phyloP scores from a whole-genome alignment of 1,140 invertebrate genomes.

The Doryteuthis pealeii region DNA sequence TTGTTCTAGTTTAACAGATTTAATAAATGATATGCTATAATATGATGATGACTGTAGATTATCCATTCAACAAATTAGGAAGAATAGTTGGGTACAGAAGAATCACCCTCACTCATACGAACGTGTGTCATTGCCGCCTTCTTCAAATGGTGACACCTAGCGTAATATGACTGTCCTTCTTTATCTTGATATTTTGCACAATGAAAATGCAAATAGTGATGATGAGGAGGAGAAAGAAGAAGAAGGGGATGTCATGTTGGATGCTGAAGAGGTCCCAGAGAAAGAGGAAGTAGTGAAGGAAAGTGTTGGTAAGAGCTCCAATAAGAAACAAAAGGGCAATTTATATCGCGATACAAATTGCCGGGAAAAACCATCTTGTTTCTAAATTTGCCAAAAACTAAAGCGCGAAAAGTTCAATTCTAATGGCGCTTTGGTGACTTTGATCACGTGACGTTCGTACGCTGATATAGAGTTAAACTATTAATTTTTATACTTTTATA shows the following conservation, averaged over 20 bases:
- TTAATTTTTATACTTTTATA: no score
- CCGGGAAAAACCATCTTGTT: constrained; percentile 76
- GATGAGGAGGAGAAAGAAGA: constrained; percentile 63
- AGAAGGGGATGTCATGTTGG: constrained; percentile 38
- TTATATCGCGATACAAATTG: constrained; percentile 68
- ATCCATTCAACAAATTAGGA: constrained; percentile 77
- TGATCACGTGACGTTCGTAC: no score
- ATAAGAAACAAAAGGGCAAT: constrained; percentile 71
- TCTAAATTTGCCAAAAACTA: no score
- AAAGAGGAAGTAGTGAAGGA: constrained; percentile 23
- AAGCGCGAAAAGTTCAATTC: no score
- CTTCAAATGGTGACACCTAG: constrained; percentile 69
- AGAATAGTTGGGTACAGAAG: constrained; percentile 79
- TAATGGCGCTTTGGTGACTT: no score
- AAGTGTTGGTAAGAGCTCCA: constrained; percentile 51
- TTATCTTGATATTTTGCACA: constrained; percentile 85
- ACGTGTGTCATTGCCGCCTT: constrained; percentile 70
- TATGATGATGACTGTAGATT: constrained; percentile 77
- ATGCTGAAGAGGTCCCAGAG: constrained; percentile 8
- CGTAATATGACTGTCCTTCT: constrained; percentile 88
- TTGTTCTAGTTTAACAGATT: constrained; percentile 71
- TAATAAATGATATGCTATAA: constrained; percentile 79
- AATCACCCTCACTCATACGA: constrained; percentile 69
- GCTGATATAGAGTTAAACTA: no score
- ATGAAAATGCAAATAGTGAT: constrained; percentile 60